These are phyloP conservation scores for Pelochelys cantorii DNA, from an alignment of 2,797 vertebrate species.

Conservation along the genomic window DNA sequence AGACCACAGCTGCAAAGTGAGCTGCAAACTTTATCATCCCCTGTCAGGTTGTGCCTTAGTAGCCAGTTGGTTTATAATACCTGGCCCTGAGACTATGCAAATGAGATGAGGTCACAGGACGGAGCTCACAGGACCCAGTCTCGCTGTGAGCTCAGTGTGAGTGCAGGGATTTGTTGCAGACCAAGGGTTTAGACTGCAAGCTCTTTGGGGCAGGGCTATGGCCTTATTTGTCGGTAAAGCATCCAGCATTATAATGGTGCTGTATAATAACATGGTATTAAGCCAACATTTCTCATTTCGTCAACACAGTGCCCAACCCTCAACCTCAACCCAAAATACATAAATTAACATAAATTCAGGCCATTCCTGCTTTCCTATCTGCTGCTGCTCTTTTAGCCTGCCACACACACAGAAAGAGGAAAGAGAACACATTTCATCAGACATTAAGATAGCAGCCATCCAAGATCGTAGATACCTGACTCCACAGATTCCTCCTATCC, in stretches of 20 bases:
- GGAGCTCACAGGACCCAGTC: neutral
- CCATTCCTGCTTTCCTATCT: constrained; percentile 21
- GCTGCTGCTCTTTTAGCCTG: constrained; percentile 18
- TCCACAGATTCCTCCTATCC: neutral
- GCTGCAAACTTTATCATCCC: neutral
- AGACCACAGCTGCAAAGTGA: constrained; percentile 16
- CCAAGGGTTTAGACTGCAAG: neutral
- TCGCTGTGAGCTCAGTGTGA: constrained; percentile 21
- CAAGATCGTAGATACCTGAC: accelerated
- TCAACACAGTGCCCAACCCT: constrained; percentile 2
- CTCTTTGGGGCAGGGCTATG: constrained; percentile 9
- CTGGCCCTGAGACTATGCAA: neutral
- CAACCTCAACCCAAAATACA: constrained; percentile 38
- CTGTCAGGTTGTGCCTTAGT: neutral
- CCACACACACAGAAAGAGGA: neutral
- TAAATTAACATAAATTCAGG: constrained; percentile 19
- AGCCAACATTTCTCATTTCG: constrained; percentile 64
- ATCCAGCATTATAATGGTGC: constrained; percentile 45
- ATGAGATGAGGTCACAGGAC: neutral
- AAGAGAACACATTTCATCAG: neutral
- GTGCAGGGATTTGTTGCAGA: neutral
- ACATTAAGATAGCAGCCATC: neutral
- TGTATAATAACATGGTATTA: neutral
- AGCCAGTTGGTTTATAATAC: too few species aligned
- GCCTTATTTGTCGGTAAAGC: neutral